These are phyloP conservation scores for Odobenus rosmarus DNA, from an alignment of 2,113 vertebrate genomes.

Conservation along the genomic window DNA sequence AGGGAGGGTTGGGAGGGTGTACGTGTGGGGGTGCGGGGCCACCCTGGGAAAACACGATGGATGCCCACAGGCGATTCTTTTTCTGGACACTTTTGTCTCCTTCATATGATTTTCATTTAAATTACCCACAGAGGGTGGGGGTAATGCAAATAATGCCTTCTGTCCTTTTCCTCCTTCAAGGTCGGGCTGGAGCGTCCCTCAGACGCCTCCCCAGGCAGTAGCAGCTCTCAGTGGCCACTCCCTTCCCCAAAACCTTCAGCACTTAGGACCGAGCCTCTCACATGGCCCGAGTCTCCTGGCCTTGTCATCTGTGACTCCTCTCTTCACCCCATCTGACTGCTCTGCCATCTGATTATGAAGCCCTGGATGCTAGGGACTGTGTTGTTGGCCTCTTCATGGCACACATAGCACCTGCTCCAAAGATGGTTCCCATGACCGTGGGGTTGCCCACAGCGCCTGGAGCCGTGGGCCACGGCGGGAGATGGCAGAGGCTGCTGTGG, in stretches of 20 bases:
- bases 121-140: not conserved
- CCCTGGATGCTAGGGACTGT: not conserved
- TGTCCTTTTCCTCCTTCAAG: not conserved
- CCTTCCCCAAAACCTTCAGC: not conserved
- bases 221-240: not conserved
- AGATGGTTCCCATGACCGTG: rapidly evolving
- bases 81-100: not conserved
- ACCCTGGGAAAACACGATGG: not conserved
- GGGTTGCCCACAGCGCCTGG: not conserved
- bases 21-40: not conserved
- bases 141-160: not conserved
- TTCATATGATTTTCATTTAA: not conserved
- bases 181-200: not conserved
- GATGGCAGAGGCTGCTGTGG: not conserved
- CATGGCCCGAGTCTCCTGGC: rapidly evolving
- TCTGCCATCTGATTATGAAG: not conserved
- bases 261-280: not conserved
- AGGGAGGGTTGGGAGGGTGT: not conserved
- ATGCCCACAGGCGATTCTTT: not conserved
- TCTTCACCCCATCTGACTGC: not conserved
- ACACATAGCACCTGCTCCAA: not conserved
- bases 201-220: rapidly evolving
- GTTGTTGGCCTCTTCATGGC: not conserved
- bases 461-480: not conserved
- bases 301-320: not conserved